Conservation (phyloP, 2,888 invertebrate species). For the Eurytoma adleriae region DNA sequence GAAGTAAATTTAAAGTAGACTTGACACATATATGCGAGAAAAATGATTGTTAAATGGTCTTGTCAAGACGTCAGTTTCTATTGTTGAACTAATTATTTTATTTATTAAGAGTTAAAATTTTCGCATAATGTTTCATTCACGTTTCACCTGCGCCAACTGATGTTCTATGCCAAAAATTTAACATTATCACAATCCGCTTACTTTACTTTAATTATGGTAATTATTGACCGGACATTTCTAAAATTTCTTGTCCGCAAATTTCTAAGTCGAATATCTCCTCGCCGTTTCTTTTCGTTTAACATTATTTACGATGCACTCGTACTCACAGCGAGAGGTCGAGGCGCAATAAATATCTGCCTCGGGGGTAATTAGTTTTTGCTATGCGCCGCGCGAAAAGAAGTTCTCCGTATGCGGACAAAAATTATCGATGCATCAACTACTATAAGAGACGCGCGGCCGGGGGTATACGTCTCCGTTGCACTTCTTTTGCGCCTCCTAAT, state of each 20-base stretch:
- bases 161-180: too few relatives aligned
- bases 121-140: too few relatives aligned
- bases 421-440: slow-evolving; percentile 52
- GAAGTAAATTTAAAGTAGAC: slow-evolving; percentile 9
- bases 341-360: slow-evolving; percentile 47
- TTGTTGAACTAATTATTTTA: too few relatives aligned
- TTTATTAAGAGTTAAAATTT: too few relatives aligned
- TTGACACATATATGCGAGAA: slow-evolving; percentile 24
- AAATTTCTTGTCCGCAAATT: slow-evolving; percentile 43
- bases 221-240: slow-evolving; percentile 4
- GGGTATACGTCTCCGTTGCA: slow-evolving; percentile 9
- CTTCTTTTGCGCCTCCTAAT: slow-evolving; percentile 38
- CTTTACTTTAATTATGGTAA: slow-evolving; percentile 39
- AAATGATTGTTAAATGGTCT: background rate
- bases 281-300: slow-evolving; percentile 16
- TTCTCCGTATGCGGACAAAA: slow-evolving; percentile 17
- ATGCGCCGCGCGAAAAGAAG: slow-evolving; percentile 40
- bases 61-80: too few relatives aligned
- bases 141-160: too few relatives aligned
- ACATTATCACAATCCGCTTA: background rate
- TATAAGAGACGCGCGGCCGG: slow-evolving; percentile 12
- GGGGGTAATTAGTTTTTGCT: slow-evolving; percentile 56
- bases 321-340: slow-evolving; percentile 24
- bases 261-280: slow-evolving; percentile 36
- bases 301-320: slow-evolving; percentile 25